Evolutionary conservation across 2,113 vertebrate species (phyloP).

Genomic region (Butorides virescens): DNA sequence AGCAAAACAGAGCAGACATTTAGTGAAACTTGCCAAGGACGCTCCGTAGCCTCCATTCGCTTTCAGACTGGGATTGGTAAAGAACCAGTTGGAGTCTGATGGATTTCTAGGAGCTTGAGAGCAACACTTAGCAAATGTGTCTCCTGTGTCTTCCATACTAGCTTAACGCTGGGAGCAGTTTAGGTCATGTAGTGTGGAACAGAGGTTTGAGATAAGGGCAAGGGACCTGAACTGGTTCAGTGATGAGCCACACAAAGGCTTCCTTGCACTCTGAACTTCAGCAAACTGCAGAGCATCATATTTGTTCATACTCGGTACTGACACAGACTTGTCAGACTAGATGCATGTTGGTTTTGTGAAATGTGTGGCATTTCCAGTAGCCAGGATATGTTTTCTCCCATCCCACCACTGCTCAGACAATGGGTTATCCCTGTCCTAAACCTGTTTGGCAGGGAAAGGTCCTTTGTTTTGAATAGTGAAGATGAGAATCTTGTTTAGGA

Average conservation of each 20-base stretch:
- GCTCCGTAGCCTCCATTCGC: not conserved
- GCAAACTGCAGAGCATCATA: not conserved
- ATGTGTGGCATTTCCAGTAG: not conserved
- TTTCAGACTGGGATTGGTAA: not conserved
- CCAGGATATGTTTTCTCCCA: not conserved
- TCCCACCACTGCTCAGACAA: not conserved
- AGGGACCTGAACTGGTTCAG: not conserved
- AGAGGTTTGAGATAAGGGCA: not conserved
- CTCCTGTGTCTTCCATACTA: not conserved
- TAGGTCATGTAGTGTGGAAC: rapidly evolving
- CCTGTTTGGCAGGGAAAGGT: not conserved
- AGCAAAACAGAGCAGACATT: not conserved
- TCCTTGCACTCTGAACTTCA: not conserved
- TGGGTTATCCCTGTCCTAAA: not conserved
- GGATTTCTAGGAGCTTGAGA: not conserved
- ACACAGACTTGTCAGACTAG: not conserved
- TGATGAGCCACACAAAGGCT: not conserved
- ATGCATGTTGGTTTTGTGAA: not conserved
- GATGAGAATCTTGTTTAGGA: not conserved
- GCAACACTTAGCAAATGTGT: not conserved
- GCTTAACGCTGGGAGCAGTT: not conserved
- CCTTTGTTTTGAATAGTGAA: not conserved
- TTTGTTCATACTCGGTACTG: not conserved
- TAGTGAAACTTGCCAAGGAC: not conserved
- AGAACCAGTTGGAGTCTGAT: not conserved